Evolutionary conservation across 2,888 invertebrate genomes (phyloP), one percentile per base, ranked within the genome.

Genomic region (Nasonia oneida): DNA sequence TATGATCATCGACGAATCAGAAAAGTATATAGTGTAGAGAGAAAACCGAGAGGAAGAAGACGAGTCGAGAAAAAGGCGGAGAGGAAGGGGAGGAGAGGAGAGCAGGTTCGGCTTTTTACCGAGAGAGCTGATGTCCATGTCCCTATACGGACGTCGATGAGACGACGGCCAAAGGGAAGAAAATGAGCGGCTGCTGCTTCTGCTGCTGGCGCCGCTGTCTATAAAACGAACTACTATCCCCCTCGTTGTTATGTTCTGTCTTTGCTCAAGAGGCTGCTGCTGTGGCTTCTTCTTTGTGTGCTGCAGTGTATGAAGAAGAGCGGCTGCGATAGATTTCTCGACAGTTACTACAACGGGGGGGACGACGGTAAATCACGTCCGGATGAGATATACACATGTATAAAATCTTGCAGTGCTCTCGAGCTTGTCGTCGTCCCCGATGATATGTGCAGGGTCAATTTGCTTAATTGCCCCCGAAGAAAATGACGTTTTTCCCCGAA

Each of bases 51-150:
- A 71, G 71, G 50, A 77, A 57, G 57, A 73, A 73, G 64, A 37
- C 61, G 78, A 75, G 57, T n/a, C 57, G 57, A 50, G 71, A 73
- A 8, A 39, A 5, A 37, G 18, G 5, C 3, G 29, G 29, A 39
- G 37, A 18, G 33, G 23, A 3, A 76, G 53, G 61, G 33, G 64
- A 74, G n/a, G 10, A 29, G 37, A 33, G 47, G 37, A 67, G 57
- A 67, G 57, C 78, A 23, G 78, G 39, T 73, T 53, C 39, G 73
- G 50, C 71, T 83, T 83, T 83, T 83, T 83, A 53, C 76, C 71
- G 42, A 6, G 57, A 53, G 18, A 53, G 12, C 75, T 61, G 23
- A 15, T 83, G 83, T 77, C 70, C 47, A 47, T 37, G 61, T 78
- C 78, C 83, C 71, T 83, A 78, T 73, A 83, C 71, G 73, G 83